Conservation (phyloP, 2,888 invertebrate genomes). For the Portevinia maculata region DNA sequence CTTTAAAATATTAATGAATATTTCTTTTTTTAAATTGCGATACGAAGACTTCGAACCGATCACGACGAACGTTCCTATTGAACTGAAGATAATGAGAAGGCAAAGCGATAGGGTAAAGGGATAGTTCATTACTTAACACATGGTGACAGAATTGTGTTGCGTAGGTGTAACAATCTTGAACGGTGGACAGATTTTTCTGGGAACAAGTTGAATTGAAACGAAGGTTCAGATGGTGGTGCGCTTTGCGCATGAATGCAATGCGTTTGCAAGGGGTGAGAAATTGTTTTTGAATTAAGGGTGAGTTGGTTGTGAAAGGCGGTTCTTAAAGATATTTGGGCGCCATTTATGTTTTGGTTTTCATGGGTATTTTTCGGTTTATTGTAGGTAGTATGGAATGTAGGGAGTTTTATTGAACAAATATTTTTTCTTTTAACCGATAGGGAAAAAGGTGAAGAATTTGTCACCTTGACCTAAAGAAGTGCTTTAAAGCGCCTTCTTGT, state of each 20-base stretch:
- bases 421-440: conserved; percentile 1
- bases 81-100: conserved; percentile 41
- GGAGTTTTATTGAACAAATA: neutral
- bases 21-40: conserved; percentile 3
- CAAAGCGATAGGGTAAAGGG: conserved; percentile 37
- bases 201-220: conserved; percentile 55
- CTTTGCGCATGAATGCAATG: conserved; percentile 46
- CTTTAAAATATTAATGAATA: no score
- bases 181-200: conserved; percentile 30
- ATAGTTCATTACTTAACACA: conserved; percentile 26
- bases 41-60: conserved; percentile 44
- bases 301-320: conserved; percentile 58
- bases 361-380: neutral
- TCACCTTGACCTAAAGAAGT: conserved; percentile 71
- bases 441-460: conserved; percentile 52
- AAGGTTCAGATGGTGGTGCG: neutral
- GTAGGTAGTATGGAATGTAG: neutral
- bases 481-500: conserved; percentile 1
- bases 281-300: conserved; percentile 46
- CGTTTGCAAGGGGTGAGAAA: conserved; percentile 32
- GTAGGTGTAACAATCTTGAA: conserved; percentile 57
- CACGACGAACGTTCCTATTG: conserved; percentile 61
- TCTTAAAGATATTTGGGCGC: conserved; percentile 55
- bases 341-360: conserved; percentile 55
- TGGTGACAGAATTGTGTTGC: conserved; percentile 14